Percentiles rank a stretch among this genome's conserved stretches.
These are phyloP conservation scores for Tetrax tetrax DNA, from an alignment of 2,113 vertebrate genomes.

Conservation along the genomic window DNA sequence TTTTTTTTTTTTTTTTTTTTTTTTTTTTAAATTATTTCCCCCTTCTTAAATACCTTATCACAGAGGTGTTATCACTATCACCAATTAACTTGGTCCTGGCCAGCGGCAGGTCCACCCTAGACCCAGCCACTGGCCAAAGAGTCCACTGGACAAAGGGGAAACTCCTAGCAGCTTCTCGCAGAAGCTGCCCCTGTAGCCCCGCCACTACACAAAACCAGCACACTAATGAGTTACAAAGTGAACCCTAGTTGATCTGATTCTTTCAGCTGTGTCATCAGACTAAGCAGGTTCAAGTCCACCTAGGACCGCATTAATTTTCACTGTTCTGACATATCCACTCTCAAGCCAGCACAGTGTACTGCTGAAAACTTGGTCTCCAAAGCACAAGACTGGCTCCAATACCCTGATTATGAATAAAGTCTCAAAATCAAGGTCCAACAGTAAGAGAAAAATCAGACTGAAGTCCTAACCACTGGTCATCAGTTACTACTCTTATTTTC, in stretches of 20 bases:
- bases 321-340: not conserved
- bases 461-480: not conserved
- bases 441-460: not conserved
- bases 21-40: too few relatives aligned
- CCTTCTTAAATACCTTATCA: too few relatives aligned
- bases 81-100: too few relatives aligned
- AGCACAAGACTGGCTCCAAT: not conserved
- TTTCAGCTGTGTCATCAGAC: not conserved
- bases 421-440: not conserved
- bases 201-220: too few relatives aligned
- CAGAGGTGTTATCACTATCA: too few relatives aligned
- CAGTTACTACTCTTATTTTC: not conserved
- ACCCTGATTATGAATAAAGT: not conserved
- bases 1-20: too few relatives aligned
- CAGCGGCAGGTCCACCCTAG: too few relatives aligned
- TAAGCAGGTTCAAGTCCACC: not conserved
- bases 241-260: not conserved
- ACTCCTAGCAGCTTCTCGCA: too few relatives aligned
- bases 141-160: too few relatives aligned
- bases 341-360: rapidly evolving
- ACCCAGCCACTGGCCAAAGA: too few relatives aligned
- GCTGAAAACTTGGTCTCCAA: not conserved
- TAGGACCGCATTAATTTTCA: not conserved
- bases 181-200: too few relatives aligned
- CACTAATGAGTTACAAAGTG: not conserved